Evolutionary conservation across 2,113 vertebrate genomes (phyloP).

Genomic region (Ivindomyrus marchei): DNA sequence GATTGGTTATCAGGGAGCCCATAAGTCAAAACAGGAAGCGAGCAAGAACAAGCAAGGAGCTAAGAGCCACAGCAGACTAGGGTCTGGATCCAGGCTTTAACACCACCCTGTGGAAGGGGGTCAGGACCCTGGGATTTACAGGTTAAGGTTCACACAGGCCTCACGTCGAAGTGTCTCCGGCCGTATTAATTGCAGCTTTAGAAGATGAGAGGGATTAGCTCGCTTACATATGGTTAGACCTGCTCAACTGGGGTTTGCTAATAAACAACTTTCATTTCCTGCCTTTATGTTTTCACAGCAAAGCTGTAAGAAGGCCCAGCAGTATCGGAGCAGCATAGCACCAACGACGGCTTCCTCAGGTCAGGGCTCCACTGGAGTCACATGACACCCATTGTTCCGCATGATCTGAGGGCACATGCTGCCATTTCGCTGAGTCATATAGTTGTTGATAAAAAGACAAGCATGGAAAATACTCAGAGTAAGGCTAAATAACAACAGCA

Average conservation of each 20-base stretch:
- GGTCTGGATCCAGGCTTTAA: conserved; percentile 4
- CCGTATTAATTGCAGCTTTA: conserved; percentile 52
- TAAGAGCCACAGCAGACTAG: not conserved
- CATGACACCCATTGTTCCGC: not conserved
- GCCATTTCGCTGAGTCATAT: not conserved
- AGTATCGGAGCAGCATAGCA: conserved; percentile 49
- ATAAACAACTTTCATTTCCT: conserved; percentile 60
- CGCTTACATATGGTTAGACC: conserved; percentile 47
- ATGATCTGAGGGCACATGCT: not conserved
- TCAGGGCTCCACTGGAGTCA: conserved; percentile 6
- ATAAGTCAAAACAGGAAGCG: not conserved
- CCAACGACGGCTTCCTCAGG: conserved; percentile 19
- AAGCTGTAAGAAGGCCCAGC: conserved; percentile 53
- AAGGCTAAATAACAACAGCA: not conserved
- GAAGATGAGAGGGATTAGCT: conserved; percentile 51
- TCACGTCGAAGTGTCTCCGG: conserved; percentile 37
- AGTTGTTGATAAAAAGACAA: not conserved
- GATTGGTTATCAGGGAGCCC: not conserved
- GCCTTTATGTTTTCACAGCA: conserved; percentile 34
- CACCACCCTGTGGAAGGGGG: conserved; percentile 46
- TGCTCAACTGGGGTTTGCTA: conserved; percentile 38
- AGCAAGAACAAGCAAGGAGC: not conserved
- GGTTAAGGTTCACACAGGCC: conserved; percentile 55
- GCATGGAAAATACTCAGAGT: not conserved
- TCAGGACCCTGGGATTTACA: conserved; percentile 49